Base-by-base conservation (phyloP, 2,113 vertebrate genomes). In the Alexandromys fortis region DNA sequence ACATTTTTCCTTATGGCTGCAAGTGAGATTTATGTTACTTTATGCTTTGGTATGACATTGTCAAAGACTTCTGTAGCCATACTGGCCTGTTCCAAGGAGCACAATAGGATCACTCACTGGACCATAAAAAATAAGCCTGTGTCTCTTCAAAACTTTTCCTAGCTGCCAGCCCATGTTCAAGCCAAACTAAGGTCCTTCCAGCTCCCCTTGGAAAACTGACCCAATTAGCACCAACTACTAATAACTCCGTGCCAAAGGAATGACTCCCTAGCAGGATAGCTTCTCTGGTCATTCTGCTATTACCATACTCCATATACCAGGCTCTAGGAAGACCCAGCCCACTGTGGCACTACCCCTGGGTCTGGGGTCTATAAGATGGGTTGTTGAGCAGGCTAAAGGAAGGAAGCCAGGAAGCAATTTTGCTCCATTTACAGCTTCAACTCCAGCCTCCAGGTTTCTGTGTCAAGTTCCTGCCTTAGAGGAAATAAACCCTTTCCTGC, bases 1-100 rank as follows among this genome's bases (percentile, higher is more conserved):
- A 92, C 78, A 82, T 16, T 52, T 82, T 47, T 30, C n/a, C 68
- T 75, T 94, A n/a, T 73, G 85, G 91, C 86, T 47, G 68, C 30
- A 85, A 79, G 10, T 47, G 58, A 38, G 38, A 81, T 19, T 16
- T 42, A 22, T 12, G 49, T 72, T 67, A 49, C 26, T 65, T 82
- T 92, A 45, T 22, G n/a, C 45, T 65, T 93, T 55, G 63, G 55
- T 42, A 78, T 45, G n/a, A 58, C 68, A 16, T 85, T 83, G 33
- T 49, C 35, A 7, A 78, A 61, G 73, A 86, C 42, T 72, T 73
- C 47, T 70, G 1, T 7, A 61, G 13, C 26, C 30, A 2, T 3
- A 16, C 33, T 24, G 9, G 70, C 5, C 10, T 47, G 7, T 77
- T 38, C 21, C 21, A 45, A 28, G 33, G 33, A n/a, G 5, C 11